Percentiles rank a stretch among this genome's conserved stretches.
These are phyloP conservation scores for Sebastes taczanowskii DNA, from an alignment of 2,797 vertebrate genomes.

Conservation along the genomic window DNA sequence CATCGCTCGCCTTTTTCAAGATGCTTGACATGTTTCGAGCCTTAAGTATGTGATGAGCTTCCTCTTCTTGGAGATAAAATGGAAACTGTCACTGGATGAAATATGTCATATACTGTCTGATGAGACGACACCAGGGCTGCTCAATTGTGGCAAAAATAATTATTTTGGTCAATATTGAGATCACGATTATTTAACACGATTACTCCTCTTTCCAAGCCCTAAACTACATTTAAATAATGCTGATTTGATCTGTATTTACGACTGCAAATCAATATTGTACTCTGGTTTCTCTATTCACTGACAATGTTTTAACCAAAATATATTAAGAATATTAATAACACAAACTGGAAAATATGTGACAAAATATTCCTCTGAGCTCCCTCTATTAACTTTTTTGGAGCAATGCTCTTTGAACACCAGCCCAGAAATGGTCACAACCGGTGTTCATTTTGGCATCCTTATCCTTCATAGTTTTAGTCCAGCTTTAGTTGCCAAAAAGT, in stretches of 20 bases:
- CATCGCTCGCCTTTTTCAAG: slow-evolving; percentile 14
- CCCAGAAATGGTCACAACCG: background rate
- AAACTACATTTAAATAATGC: background rate
- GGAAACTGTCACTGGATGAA: background rate
- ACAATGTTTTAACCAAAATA: background rate
- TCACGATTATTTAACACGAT: background rate
- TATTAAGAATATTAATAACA: background rate
- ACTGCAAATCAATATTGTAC: background rate
- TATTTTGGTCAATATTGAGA: background rate
- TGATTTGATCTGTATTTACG: background rate
- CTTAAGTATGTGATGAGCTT: slow-evolving; percentile 9
- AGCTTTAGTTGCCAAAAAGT: background rate
- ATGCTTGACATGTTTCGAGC: slow-evolving; percentile 45
- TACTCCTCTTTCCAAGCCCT: no score
- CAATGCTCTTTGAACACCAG: background rate
- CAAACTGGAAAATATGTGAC: background rate
- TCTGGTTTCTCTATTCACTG: background rate
- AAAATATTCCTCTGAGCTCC: background rate
- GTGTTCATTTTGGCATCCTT: background rate
- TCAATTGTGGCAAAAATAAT: background rate
- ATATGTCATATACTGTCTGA: background rate
- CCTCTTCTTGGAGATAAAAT: slow-evolving; percentile 1
- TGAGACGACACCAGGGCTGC: background rate
- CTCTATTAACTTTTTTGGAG: accelerated
- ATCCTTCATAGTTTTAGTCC: background rate